Base-by-base conservation (phyloP, 1,140 invertebrate species). In the Philotrypesis tridentata region DNA sequence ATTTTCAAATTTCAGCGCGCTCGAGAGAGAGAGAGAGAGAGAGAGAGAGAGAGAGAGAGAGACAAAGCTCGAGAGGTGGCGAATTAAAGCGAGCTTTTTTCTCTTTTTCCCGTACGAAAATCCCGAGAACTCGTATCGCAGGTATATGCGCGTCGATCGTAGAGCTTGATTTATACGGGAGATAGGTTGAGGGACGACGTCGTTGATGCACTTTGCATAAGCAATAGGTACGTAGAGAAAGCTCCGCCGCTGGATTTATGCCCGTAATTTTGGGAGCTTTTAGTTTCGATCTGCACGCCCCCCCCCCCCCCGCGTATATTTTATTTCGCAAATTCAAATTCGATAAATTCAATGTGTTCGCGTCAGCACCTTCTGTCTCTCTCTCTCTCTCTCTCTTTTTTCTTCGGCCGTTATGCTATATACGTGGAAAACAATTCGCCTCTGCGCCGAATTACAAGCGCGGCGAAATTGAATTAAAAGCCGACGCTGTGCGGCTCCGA, bases 381-480 rank as follows among this genome's bases (percentile, higher is more conserved):
- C n/a, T n/a, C n/a, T n/a, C n/a, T n/a, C n/a, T n/a, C n/a, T n/a
- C n/a, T n/a, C n/a, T n/a, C 12, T 43, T 43, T 43, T 43, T 14
- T 43, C 40, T 11, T 2, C 17, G 12, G 1, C 40, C n/a, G n/a
- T n/a, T n/a, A n/a, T n/a, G n/a, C n/a, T n/a, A n/a, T n/a, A n/a
- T 37, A 37, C 33, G 33, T 37, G 3, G 6, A 55, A 55, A 55
- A 55, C 48, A 55, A 55, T 55, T 55, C 48, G 48, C 17, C 2
- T 14, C 6, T 3, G 6, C 6, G 6, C 6, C 48, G 21, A n/a
- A 43, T 43, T 14, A 14, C 40, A 55, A n/a, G 43, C 43, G 14
- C 6, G 21, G 48, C 33, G n/a, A 55, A 70, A 33, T 70, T 33
- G 67, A 70, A 70, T 70, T 70, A 70, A 70, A 70, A 70, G 67